Evolutionary conservation across 53 echinoderm and acorn worm species (phyloP), one percentile per base, ranked within the genome.

Genomic region (Actinopyga echinites): DNA sequence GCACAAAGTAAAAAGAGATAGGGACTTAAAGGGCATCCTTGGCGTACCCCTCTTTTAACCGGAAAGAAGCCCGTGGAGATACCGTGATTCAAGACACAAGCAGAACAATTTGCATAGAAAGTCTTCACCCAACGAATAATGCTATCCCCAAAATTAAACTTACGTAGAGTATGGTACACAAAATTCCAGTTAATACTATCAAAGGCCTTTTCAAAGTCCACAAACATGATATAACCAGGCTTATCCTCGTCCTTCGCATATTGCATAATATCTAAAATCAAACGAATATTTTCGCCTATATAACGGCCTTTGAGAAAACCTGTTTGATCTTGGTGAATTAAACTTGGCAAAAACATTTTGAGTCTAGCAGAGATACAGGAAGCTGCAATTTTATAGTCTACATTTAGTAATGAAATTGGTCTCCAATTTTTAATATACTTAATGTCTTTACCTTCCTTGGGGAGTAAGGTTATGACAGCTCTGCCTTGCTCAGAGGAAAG

Each of bases 131-230:
- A 65, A 31, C 53, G 21, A 32, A 80, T 66, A 66, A 80, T 49
- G 36, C 30, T 64, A 43, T 64, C 54, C 3, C 79, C 86, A 79
- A 79, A 49, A 54, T 79, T 64, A 64, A 79, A 86, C 5, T 34
- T 2, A 6, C 80, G 34, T 28, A 80, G 33, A 8, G 80, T 23
- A 52, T 80, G 37, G 34, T 75, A 86, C 22, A 86, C 44, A 54
- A 53, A 86, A 22, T 21, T 29, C 53, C 80, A 79, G 8, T 80
- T 64, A 30, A 86, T 34, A 35, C 67, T 65, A 65, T 86, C 68
- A 28, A 86, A 86, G 22, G 80, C 86, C 54, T 86, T 86, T 55
- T 80, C 79, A 54, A 79, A 86, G 64, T 86, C 80, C 19, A 80
- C 22, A 8, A 79, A 66, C 31, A 86, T 15, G 19, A 86, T 75